Base-by-base conservation (phyloP, 1,140 invertebrate species). In the Portunus trituberculatus region DNA sequence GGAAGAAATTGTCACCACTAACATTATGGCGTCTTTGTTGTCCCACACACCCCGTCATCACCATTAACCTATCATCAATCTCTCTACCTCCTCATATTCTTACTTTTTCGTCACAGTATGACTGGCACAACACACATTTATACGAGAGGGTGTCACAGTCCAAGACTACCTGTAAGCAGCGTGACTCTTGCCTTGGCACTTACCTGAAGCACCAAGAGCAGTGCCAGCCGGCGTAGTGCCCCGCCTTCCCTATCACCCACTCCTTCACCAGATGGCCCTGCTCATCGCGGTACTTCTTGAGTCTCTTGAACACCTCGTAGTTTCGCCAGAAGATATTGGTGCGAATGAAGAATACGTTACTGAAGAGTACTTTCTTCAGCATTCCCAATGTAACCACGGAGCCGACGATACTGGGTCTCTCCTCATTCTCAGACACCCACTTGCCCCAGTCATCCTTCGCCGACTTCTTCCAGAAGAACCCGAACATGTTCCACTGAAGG, bases 401-500 rank as follows among this genome's bases (percentile, higher is more conserved):
- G 28, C 76, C 46, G 0, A 96, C 96, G 10, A 90, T 28, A 29
- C 87, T 86, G 32, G 96, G 46, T 46, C 86, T 90, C 83, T 96
- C 95, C 91, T 83, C 67, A 6, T 45, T 8, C 8, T 89, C 67
- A 29, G 14, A 39, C 32, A 96, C 0, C 84, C 82, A 52, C 88
- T 95, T 90, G 67, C 39, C n/a, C 90, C 95, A 86, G 12, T 94
- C 28, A 4, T 31, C 2, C 84, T 95, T 92, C n/a, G 92, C 20
- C 20, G 95, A 84, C 29, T 87, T 94, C 93, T 92, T 20, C 98
- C 98, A 98, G 96, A 97, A 98, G 96, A 98, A 98, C 20, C 98
- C 98, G 96, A 97, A 98, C 0, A 98, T 97, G 3, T 97, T 98
- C 97, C 98, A 98, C 95, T 98, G 97, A n/a, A 98, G 96, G 91